phyloP scores from a whole-genome alignment of 2,797 vertebrate species.

The Pseudochromis fuscus region DNA sequence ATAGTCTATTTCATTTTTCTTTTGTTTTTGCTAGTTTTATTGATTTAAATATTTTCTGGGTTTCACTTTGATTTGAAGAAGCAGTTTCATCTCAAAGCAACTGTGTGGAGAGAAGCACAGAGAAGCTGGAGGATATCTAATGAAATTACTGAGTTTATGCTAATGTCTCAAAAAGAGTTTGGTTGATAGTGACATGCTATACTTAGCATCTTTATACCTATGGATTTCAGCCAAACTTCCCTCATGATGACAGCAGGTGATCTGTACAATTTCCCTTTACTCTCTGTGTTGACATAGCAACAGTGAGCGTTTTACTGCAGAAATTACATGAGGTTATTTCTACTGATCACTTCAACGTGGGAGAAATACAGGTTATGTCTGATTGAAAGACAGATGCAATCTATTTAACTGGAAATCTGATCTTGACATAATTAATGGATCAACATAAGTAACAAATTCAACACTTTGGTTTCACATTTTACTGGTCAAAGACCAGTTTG shows the following conservation, averaged over 20 bases:
- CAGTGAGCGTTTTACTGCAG: no score
- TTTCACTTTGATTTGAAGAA: no score
- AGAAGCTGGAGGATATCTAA: no score
- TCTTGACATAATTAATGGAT: background rate
- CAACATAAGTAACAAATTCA: background rate
- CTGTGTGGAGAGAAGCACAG: no score
- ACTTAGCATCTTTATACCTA: background rate
- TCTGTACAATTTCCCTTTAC: no score
- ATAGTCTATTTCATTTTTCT: background rate
- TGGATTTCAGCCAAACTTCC: background rate
- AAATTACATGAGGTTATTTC: background rate
- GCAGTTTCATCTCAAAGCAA: no score
- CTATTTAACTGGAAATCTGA: background rate
- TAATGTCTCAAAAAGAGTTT: background rate
- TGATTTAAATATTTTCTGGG: no score
- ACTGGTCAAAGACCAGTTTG: no score
- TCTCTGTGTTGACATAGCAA: no score
- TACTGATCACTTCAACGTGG: background rate
- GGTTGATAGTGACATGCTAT: background rate
- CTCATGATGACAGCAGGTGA: no score
- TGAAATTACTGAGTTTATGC: no score
- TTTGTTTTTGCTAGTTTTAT: no score
- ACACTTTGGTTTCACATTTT: background rate
- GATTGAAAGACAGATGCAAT: background rate
- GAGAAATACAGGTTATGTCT: background rate